Conservation (phyloP, 2,888 invertebrate species). For the Thymelicus acteon region DNA sequence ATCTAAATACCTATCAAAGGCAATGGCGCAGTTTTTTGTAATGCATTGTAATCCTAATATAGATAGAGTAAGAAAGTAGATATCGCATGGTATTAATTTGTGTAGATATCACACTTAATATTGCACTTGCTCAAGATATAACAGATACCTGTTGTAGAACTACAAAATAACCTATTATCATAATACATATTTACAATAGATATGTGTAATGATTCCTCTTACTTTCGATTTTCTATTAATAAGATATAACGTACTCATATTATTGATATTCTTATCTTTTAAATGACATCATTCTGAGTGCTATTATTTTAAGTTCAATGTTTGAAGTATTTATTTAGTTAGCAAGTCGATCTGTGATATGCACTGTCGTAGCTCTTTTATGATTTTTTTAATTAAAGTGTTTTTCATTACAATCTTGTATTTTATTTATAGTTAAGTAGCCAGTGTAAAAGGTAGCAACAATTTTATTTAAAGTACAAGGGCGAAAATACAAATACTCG, state of each 20-base stretch:
- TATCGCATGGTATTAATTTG: too few species aligned
- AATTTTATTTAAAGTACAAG: too few species aligned
- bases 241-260: not conserved
- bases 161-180: not conserved
- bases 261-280: not conserved
- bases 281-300: not conserved
- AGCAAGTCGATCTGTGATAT: conserved; percentile 36
- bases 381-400: conserved; percentile 29
- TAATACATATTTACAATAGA: too few species aligned
- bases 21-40: too few species aligned
- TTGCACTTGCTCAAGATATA: not conserved
- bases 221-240: not conserved
- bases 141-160: not conserved
- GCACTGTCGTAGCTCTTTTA: conserved; percentile 33
- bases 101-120: too few species aligned
- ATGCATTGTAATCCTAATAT: too few species aligned
- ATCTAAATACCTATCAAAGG: too few species aligned
- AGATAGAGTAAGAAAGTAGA: too few species aligned
- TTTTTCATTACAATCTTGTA: conserved; percentile 8
- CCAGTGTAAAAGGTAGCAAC: not conserved
- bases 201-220: not conserved
- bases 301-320: conserved; percentile 17
- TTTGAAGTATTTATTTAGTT: conserved; percentile 28
- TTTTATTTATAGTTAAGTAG: not conserved
- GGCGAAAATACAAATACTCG: too few species aligned